Evolutionary conservation across 2,113 vertebrate species (phyloP).

Genomic region (Notarius lentiginosus): DNA sequence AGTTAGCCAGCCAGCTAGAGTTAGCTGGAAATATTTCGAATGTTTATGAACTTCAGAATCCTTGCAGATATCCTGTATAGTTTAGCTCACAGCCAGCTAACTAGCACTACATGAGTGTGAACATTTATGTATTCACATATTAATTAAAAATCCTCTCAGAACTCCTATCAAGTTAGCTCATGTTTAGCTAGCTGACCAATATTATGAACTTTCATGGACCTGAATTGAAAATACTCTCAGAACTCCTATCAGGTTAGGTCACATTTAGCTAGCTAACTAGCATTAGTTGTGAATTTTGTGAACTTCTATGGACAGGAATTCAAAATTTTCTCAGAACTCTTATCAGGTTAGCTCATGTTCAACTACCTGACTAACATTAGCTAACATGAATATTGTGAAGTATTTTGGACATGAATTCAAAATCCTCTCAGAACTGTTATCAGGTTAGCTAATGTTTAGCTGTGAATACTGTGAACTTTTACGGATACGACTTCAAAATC

Average conservation of each 20-base stretch:
- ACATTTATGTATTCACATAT: background rate
- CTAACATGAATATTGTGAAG: background rate
- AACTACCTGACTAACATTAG: too few species aligned
- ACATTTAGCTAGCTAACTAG: background rate
- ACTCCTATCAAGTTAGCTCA: background rate
- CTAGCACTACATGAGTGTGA: background rate
- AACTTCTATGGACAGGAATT: background rate
- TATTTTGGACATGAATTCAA: background rate
- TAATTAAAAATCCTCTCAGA: background rate
- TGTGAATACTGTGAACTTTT: background rate
- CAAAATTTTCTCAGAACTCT: background rate
- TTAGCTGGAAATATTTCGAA: background rate
- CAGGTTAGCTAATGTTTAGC: background rate
- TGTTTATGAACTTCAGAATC: background rate
- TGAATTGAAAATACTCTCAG: background rate
- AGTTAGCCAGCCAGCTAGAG: background rate
- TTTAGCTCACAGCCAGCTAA: background rate
- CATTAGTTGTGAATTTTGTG: background rate
- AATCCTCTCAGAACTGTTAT: background rate
- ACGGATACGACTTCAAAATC: background rate
- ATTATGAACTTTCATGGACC: background rate
- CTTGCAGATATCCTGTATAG: background rate
- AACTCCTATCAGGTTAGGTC: background rate
- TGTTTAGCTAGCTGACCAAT: background rate
- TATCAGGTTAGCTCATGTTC: background rate